Percentiles rank a stretch among this genome's conserved stretches.
These are phyloP conservation scores for Trematomus bernacchii DNA, from an alignment of 2,797 vertebrate species.

Conservation along the genomic window DNA sequence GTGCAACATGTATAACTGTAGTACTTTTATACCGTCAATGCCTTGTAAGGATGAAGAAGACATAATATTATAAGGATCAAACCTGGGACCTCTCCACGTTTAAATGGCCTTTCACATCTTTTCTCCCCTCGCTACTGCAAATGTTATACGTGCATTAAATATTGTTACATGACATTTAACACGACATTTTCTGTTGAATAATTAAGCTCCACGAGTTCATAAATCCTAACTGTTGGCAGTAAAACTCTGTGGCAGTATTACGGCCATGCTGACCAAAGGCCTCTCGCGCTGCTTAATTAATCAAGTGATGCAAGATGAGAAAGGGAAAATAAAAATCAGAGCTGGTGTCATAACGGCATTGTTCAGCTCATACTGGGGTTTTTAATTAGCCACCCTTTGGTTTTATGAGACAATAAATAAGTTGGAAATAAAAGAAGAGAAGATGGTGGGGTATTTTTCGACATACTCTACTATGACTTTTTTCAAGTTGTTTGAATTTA, in stretches of 20 bases:
- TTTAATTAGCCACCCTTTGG: slow-evolving; percentile 26
- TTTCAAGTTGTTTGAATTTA: no score
- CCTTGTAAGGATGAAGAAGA: background rate
- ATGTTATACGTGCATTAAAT: slow-evolving; percentile 60
- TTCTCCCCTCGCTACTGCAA: slow-evolving; percentile 23
- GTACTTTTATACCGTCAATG: no score
- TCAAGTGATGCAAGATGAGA: slow-evolving; percentile 50
- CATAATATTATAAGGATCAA: slow-evolving; percentile 13
- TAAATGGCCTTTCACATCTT: background rate
- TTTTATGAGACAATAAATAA: slow-evolving; percentile 53
- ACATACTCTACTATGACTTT: no score
- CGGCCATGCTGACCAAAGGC: slow-evolving; percentile 41
- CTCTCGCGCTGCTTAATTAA: slow-evolving; percentile 50
- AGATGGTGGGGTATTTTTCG: background rate
- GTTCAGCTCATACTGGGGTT: background rate
- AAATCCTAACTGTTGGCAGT: slow-evolving; percentile 47
- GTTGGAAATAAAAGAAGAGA: slow-evolving; percentile 21
- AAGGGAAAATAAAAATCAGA: slow-evolving; percentile 28
- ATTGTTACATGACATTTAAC: slow-evolving; percentile 67
- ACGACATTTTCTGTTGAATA: slow-evolving; percentile 67
- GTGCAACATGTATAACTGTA: no score
- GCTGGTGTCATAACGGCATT: slow-evolving; percentile 9
- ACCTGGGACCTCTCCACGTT: slow-evolving; percentile 21
- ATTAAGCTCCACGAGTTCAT: slow-evolving; percentile 58
- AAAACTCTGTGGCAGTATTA: slow-evolving; percentile 20